Evolutionary conservation across 2,888 invertebrate species (phyloP).

Genomic region (Dasysyrphus tricinctus): DNA sequence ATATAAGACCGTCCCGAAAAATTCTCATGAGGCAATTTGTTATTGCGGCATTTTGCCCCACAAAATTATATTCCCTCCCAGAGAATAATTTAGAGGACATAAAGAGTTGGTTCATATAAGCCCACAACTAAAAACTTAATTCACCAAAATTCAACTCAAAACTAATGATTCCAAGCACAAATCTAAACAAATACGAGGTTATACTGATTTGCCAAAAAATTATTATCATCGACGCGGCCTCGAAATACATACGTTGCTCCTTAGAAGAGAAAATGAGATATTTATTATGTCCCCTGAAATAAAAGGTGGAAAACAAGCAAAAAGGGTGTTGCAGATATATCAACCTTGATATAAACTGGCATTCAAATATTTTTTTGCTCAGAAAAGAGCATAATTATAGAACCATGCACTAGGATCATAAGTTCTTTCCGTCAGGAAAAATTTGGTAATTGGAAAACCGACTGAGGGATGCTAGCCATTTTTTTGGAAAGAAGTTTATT

Average conservation of each 20-base stretch:
- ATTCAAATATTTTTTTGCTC: neutral
- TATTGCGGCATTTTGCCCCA: slow-evolving; percentile 67
- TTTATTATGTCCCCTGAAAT: neutral
- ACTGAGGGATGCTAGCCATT: too few relatives aligned
- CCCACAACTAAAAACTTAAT: slow-evolving; percentile 14
- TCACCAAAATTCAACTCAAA: slow-evolving; percentile 24
- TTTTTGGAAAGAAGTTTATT: too few relatives aligned
- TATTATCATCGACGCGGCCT: slow-evolving; percentile 31
- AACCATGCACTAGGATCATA: too few relatives aligned
- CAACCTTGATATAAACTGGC: neutral
- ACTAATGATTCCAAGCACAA: slow-evolving; percentile 43
- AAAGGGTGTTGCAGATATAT: slow-evolving; percentile 19
- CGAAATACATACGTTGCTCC: neutral
- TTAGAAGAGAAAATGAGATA: neutral
- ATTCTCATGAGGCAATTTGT: slow-evolving; percentile 61
- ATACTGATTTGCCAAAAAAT: slow-evolving; percentile 36
- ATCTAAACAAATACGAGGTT: slow-evolving; percentile 45
- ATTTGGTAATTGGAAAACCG: too few relatives aligned
- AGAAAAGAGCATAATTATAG: too few relatives aligned
- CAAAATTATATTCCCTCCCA: slow-evolving; percentile 30
- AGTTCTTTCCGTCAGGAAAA: too few relatives aligned
- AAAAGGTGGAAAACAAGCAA: neutral
- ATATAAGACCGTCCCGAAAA: slow-evolving; percentile 59
- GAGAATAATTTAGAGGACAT: neutral
- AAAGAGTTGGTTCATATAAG: slow-evolving; percentile 6